Percentiles rank a stretch among this genome's conserved stretches.
Evolutionary conservation across 2,797 vertebrate genomes (phyloP).

Genomic region (Discoglossus pictus): DNA sequence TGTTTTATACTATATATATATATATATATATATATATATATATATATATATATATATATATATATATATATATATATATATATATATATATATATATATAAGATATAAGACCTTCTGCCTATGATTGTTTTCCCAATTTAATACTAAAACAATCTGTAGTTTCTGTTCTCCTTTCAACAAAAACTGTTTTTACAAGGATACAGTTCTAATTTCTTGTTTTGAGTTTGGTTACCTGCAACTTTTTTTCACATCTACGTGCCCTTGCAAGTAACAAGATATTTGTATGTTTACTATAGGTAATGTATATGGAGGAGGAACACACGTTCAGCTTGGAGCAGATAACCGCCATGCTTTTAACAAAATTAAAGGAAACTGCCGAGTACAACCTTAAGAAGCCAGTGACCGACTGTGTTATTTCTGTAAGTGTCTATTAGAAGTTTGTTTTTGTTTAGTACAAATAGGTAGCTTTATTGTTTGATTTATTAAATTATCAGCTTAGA

Average conservation of each 20-base stretch:
- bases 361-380: constrained; percentile 79
- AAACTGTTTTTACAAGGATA: not conserved
- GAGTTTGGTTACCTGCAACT: not conserved
- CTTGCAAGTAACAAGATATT: not conserved
- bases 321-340: constrained; percentile 77
- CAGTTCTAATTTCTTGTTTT: not conserved
- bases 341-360: constrained; percentile 79
- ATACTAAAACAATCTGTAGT: no score
- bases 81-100: no score
- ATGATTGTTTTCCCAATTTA: no score
- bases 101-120: no score
- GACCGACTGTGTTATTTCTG: constrained; percentile 80
- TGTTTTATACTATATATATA: no score
- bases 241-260: not conserved
- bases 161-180: no score
- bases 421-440: constrained; percentile 59
- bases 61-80: no score
- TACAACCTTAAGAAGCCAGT: constrained; percentile 77
- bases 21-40: no score
- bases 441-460: no score
- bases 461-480: no score
- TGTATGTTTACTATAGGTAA: constrained; percentile 62
- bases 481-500: no score
- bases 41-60: no score
- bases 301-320: constrained; percentile 77